phyloP scores from a whole-genome alignment of 2,888 invertebrate species.

The Zelleria hepariella region DNA sequence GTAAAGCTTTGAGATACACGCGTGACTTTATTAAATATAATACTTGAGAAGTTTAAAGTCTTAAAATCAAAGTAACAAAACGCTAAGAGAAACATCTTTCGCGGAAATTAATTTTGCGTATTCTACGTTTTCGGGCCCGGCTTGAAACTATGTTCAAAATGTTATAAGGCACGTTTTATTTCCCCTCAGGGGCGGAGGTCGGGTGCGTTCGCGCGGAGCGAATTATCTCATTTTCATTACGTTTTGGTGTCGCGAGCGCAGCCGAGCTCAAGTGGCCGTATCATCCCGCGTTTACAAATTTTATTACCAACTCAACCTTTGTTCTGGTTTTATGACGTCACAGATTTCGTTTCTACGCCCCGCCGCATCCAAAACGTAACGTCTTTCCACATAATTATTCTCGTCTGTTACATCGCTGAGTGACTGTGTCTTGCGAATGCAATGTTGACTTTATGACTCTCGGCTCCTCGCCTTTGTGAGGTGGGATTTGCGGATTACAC shows the following conservation, averaged over 20 bases:
- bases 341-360: conserved; percentile 20
- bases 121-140: not conserved
- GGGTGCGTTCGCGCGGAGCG: conserved; percentile 23
- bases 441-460: not conserved
- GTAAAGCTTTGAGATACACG: not conserved
- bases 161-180: not conserved
- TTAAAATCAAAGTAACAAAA: not conserved
- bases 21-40: not conserved
- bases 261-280: conserved; percentile 60
- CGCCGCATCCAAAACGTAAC: conserved; percentile 4
- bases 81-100: not conserved
- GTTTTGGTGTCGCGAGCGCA: conserved; percentile 35
- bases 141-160: conserved; percentile 5
- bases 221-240: conserved; percentile 47
- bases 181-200: not conserved
- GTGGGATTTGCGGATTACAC: not conserved
- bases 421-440: not conserved
- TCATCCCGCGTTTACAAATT: conserved; percentile 66
- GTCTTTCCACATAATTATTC: not conserved
- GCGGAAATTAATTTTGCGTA: not conserved
- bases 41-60: not conserved
- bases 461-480: not conserved
- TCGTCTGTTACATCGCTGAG: not conserved
- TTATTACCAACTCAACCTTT: conserved; percentile 54
- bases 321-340: conserved; percentile 38